A percentile compares a stretch with the other conserved stretches of the same genome.
phyloP scores from a whole-genome alignment of 2,888 invertebrate genomes.

The Autographa gamma region DNA sequence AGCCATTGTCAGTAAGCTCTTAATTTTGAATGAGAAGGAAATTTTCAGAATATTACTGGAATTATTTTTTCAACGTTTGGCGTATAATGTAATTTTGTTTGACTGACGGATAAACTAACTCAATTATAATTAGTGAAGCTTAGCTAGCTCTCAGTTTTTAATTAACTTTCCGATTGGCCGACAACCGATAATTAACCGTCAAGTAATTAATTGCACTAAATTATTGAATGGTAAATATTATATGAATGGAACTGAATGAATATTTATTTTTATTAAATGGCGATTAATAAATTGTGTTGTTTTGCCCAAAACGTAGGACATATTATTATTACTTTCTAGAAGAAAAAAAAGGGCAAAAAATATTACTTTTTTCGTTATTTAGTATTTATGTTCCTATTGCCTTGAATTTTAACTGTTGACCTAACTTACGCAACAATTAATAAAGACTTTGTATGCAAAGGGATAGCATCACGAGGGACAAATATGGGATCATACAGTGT shows the following conservation, averaged over 20 bases:
- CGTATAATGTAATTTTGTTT: conserved; percentile 13
- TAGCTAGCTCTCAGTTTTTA: conserved; percentile 21
- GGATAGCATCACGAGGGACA: neutral
- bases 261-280: neutral
- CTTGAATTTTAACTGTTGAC: too few relatives aligned
- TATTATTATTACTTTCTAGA: too few relatives aligned
- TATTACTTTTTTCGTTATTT: too few relatives aligned
- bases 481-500: neutral
- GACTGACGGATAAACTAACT: conserved; percentile 16
- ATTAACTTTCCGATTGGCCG: conserved; percentile 28
- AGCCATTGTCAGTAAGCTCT: neutral
- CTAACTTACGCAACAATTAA: neutral
- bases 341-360: too few relatives aligned
- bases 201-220: conserved; percentile 25
- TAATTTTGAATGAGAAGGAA: neutral
- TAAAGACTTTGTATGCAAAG: neutral
- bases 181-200: conserved; percentile 30
- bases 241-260: neutral
- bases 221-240: conserved; percentile 3
- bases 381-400: too few relatives aligned
- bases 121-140: conserved; percentile 30
- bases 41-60: neutral
- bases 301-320: too few relatives aligned
- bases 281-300: too few relatives aligned
- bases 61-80: neutral